Evolutionary conservation across 1,140 invertebrate genomes (phyloP).

Genomic region (Cotesia typhae): DNA sequence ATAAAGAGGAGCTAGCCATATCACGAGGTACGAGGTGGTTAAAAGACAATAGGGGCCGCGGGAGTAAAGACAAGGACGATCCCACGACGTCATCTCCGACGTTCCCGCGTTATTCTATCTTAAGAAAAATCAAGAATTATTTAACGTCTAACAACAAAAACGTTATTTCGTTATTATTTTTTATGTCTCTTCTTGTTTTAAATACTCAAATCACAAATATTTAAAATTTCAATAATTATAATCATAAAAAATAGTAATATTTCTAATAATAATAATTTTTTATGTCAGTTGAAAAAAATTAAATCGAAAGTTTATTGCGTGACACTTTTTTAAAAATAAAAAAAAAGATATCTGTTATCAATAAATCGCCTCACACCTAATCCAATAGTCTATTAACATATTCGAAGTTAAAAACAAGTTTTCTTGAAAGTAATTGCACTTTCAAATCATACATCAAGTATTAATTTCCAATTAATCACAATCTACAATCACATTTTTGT

Average conservation of each 20-base stretch:
- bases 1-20: constrained; percentile 19
- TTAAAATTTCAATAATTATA: not conserved
- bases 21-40: constrained; percentile 34
- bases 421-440: no score
- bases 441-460: no score
- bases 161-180: constrained; percentile 22
- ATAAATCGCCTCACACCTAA: no score
- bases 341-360: no score
- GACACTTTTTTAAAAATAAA: not conserved
- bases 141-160: constrained; percentile 10
- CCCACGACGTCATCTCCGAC: constrained; percentile 52
- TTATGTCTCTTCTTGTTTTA: not conserved
- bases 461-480: no score
- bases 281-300: no score
- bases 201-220: not conserved
- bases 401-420: no score
- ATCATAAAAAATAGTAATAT: not conserved
- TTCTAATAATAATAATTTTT: no score
- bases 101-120: constrained; percentile 30
- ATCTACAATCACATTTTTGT: no score
- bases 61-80: constrained; percentile 62
- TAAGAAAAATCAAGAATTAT: constrained; percentile 35
- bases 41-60: constrained; percentile 58
- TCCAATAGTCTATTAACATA: no score
- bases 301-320: no score